These are phyloP conservation scores for Microtus ochrogaster DNA, from an alignment of 2,113 vertebrate genomes.

Conservation along the genomic window DNA sequence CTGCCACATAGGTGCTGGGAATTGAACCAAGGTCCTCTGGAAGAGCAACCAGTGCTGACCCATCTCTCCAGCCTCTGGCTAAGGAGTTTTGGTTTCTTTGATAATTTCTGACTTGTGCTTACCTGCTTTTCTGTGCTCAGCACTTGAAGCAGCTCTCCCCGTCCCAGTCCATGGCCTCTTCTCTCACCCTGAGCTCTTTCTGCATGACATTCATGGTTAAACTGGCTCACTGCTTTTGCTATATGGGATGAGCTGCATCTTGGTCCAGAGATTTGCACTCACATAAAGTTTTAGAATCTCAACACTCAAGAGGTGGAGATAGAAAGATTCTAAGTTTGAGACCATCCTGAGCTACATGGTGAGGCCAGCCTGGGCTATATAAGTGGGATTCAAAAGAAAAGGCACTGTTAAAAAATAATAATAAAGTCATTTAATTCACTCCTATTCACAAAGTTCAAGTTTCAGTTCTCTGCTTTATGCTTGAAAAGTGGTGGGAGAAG, in stretches of 20 bases:
- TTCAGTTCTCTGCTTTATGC: constrained; percentile 71
- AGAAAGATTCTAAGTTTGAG: neutral
- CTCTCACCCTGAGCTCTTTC: constrained; percentile 13
- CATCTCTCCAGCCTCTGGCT: neutral
- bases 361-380: neutral
- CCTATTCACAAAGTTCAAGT: constrained; percentile 27
- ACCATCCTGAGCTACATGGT: neutral
- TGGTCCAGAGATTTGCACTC: constrained; percentile 20
- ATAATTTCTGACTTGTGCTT: constrained; percentile 52
- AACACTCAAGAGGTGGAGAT: neutral
- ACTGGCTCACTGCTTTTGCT: constrained; percentile 4
- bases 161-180: neutral
- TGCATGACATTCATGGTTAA: constrained; percentile 6
- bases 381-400: neutral
- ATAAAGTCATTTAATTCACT: constrained; percentile 48
- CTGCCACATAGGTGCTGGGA: neutral
- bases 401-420: neutral
- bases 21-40: neutral
- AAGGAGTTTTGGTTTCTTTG: neutral
- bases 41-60: too few species aligned
- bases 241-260: neutral
- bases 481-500: constrained; percentile 56
- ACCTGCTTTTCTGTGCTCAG: neutral
- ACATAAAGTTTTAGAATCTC: constrained; percentile 16
- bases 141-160: neutral